phyloP scores from a whole-genome alignment of 2,113 vertebrate genomes.

The Lonchura striata region DNA sequence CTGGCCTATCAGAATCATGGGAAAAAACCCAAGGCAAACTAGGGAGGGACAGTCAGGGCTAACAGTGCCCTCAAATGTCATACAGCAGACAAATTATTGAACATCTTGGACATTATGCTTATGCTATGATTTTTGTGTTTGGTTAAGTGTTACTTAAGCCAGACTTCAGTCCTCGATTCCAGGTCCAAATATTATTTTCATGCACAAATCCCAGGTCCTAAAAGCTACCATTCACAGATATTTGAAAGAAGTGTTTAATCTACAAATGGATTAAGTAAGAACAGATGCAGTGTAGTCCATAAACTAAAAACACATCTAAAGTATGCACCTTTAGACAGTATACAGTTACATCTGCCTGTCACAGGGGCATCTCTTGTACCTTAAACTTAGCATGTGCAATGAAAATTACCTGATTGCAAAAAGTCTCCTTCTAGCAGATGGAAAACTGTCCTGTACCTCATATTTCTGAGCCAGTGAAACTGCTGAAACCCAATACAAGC shows the following conservation, averaged over 20 bases:
- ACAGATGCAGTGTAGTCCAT: neutral
- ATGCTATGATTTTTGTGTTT: neutral
- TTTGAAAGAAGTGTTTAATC: neutral
- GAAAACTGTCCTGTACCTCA: neutral
- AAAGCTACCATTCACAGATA: neutral
- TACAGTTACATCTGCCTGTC: neutral
- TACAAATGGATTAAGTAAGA: neutral
- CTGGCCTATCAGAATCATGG: neutral
- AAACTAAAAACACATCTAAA: neutral
- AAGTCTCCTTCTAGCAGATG: neutral
- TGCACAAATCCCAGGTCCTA: neutral
- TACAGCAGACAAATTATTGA: neutral
- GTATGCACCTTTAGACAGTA: neutral
- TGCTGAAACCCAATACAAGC: neutral
- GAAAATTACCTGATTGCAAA: neutral
- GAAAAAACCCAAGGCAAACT: neutral
- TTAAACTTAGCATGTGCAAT: neutral
- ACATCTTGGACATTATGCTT: neutral
- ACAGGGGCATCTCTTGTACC: neutral
- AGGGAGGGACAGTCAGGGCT: neutral
- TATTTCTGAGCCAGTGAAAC: neutral
- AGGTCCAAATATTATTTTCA: neutral
- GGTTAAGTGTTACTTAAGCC: neutral
- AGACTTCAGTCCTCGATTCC: neutral
- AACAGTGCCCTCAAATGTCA: neutral